Conservation (phyloP, 2,888 invertebrate species). For the Himalopsyche japonica region DNA sequence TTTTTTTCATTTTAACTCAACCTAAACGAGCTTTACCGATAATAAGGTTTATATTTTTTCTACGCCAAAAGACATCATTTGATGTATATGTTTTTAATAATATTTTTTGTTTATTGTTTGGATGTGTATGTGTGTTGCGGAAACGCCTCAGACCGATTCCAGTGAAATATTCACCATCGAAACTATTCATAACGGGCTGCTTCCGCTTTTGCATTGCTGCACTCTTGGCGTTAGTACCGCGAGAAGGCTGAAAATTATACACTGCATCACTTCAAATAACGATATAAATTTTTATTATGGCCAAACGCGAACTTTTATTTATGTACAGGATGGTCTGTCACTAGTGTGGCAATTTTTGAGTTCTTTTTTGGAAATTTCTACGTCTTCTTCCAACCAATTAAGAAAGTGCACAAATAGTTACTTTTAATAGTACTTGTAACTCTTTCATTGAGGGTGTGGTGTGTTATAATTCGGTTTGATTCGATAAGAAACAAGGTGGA, state of each 20-base stretch:
- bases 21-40: no score
- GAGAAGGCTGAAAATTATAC: neutral
- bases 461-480: no score
- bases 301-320: neutral
- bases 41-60: no score
- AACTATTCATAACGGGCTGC: neutral
- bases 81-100: neutral
- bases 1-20: no score
- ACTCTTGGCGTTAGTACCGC: neutral
- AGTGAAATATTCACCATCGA: neutral
- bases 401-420: no score
- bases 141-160: neutral
- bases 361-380: neutral
- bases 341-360: neutral
- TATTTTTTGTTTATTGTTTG: no score
- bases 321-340: neutral
- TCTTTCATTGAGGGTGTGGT: no score
- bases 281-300: neutral
- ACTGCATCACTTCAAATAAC: neutral
- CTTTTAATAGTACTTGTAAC: no score
- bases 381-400: no score
- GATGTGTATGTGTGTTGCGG: no score
- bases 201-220: neutral
- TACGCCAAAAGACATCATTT: no score
- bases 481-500: no score